phyloP scores from a whole-genome alignment of 2,113 vertebrate species.

The Porphyrio hochstetteri region DNA sequence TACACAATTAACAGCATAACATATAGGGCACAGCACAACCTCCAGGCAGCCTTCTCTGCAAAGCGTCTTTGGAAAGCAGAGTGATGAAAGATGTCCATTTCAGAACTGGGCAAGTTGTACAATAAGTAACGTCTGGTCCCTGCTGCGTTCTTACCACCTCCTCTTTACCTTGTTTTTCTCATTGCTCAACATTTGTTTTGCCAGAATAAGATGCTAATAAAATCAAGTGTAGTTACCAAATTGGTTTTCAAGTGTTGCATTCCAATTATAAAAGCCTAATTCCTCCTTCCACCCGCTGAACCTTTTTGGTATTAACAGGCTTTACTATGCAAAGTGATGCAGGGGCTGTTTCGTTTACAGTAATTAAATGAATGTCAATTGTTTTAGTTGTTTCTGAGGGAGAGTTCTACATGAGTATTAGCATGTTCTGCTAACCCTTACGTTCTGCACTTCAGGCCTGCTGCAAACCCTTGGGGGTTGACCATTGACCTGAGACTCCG shows the following conservation, averaged over 20 bases:
- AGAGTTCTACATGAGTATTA: constrained; percentile 81
- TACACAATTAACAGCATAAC: neutral
- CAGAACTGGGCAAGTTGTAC: neutral
- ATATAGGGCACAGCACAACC: neutral
- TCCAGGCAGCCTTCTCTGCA: neutral
- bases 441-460: constrained; percentile 65
- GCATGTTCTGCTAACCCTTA: constrained; percentile 83
- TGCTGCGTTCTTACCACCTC: neutral
- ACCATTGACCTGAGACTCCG: constrained; percentile 81
- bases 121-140: neutral
- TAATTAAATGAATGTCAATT: constrained; percentile 86
- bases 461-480: constrained; percentile 69
- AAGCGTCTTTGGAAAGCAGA: neutral
- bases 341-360: constrained; percentile 76
- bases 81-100: neutral
- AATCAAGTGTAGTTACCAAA: constrained; percentile 40
- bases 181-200: constrained; percentile 57
- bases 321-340: constrained; percentile 72
- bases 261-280: constrained; percentile 65
- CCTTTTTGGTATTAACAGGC: constrained; percentile 56
- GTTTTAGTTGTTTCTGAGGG: constrained; percentile 74
- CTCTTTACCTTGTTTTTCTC: constrained; percentile 49
- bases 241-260: constrained; percentile 49
- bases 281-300: constrained; percentile 53
- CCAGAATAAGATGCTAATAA: constrained; percentile 72